Conservation (phyloP, 2,797 vertebrate genomes). For the Galaxias olidus region DNA sequence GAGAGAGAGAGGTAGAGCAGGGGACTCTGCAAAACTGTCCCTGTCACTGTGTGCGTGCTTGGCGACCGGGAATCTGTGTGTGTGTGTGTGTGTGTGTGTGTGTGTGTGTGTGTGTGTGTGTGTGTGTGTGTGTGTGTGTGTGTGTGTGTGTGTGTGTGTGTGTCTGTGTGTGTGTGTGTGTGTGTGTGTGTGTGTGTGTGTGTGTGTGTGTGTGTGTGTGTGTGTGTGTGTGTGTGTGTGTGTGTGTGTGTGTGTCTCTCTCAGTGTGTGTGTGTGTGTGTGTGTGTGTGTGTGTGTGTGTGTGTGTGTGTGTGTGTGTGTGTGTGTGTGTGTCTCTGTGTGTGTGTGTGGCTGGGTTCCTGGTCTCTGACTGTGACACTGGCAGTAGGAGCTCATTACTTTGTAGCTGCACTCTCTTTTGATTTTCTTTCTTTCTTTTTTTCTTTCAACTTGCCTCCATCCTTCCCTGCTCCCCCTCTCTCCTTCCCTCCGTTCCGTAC, state of each 20-base stretch:
- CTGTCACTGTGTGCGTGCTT: slow-evolving; percentile 73
- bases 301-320: neutral
- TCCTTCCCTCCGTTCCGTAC: too few species aligned
- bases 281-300: neutral
- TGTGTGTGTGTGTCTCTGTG: neutral
- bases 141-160: slow-evolving; percentile 46
- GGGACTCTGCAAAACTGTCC: slow-evolving; percentile 67
- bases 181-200: slow-evolving; percentile 12
- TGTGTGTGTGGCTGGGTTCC: slow-evolving; percentile 2
- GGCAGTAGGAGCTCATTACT: slow-evolving; percentile 27
- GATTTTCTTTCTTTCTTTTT: slow-evolving; percentile 22
- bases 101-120: slow-evolving; percentile 28
- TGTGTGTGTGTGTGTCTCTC: neutral
- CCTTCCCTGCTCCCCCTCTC: slow-evolving; percentile 12
- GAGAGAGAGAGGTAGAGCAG: too few species aligned
- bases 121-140: slow-evolving; percentile 40
- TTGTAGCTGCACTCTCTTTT: slow-evolving; percentile 26
- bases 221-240: neutral
- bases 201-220: slow-evolving; percentile 1
- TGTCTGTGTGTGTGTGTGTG: slow-evolving; percentile 26
- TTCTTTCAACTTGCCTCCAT: slow-evolving; percentile 2
- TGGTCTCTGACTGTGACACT: slow-evolving; percentile 10
- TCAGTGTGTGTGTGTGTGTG: neutral
- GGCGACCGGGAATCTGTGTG: slow-evolving; percentile 24
- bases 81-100: slow-evolving; percentile 20